phyloP scores from a whole-genome alignment of 2,113 vertebrate species.

The Uropsilus gracilis region DNA sequence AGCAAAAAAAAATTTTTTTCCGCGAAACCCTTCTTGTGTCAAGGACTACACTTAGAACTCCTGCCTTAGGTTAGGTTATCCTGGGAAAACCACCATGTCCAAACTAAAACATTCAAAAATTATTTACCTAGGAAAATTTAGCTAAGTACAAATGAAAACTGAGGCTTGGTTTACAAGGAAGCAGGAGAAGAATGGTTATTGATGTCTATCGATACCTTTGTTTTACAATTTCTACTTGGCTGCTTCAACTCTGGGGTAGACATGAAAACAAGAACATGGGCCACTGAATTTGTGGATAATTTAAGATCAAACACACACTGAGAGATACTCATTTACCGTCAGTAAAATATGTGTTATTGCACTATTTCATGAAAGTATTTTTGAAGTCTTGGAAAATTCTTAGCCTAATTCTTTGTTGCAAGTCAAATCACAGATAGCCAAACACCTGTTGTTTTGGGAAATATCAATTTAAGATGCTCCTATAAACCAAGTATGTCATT shows the following conservation, averaged over 20 bases:
- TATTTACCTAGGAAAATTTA: not conserved
- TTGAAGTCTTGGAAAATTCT: not conserved
- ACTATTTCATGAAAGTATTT: not conserved
- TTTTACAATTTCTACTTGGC: not conserved
- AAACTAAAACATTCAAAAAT: not conserved
- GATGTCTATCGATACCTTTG: not conserved
- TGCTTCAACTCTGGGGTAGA: not conserved
- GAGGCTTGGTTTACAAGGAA: conserved; percentile 9
- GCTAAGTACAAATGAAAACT: not conserved
- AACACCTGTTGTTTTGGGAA: conserved; percentile 42
- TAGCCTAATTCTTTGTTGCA: not conserved
- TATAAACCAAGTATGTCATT: not conserved
- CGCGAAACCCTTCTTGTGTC: not conserved
- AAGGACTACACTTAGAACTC: not conserved
- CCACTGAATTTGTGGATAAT: not conserved
- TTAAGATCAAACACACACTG: not conserved
- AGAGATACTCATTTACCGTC: not conserved
- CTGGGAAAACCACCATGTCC: not conserved
- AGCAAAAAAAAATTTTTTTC: not conserved
- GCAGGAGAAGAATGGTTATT: not conserved
- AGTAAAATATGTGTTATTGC: not conserved
- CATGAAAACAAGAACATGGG: not conserved
- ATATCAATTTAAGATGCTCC: not conserved
- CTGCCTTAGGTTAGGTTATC: not conserved
- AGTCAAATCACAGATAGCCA: not conserved